These are phyloP conservation scores for Aplocera efformata DNA, from an alignment of 2,888 invertebrate species.

Conservation along the genomic window DNA sequence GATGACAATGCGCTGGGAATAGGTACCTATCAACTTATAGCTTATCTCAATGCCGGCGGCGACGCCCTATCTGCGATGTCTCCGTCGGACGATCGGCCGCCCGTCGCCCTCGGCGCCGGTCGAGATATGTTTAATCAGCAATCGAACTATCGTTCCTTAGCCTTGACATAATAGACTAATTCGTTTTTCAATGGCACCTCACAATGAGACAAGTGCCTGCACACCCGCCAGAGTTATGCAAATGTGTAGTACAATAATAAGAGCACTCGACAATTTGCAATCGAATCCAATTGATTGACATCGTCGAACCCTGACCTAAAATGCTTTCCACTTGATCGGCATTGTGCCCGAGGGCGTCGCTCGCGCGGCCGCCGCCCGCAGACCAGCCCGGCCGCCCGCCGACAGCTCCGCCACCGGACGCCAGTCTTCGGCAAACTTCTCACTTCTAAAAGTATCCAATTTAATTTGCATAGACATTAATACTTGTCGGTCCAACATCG, in stretches of 20 bases:
- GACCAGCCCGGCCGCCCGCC: background rate
- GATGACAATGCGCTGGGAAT: too few species aligned
- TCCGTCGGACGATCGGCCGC: background rate
- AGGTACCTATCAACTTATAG: too few species aligned
- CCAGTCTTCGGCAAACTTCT: too few species aligned
- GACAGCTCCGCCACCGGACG: too few species aligned
- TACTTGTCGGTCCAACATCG: too few species aligned
- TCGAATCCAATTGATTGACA: conserved; percentile 29
- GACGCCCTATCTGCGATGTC: background rate
- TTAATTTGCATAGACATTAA: too few species aligned
- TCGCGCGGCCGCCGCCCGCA: conserved; percentile 17
- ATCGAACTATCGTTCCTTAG: too few species aligned
- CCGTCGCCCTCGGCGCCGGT: background rate
- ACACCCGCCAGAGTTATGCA: too few species aligned
- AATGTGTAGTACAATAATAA: conserved; percentile 15
- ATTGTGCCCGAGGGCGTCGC: conserved; percentile 28
- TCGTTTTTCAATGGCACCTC: conserved; percentile 6
- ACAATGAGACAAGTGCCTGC: background rate
- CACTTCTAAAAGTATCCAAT: too few species aligned
- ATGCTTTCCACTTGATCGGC: conserved; percentile 38
- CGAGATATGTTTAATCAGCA: conserved; percentile 2
- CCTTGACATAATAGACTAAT: too few species aligned
- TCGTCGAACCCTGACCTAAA: conserved; percentile 21
- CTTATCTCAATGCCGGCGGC: too few species aligned
- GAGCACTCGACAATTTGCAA: conserved; percentile 18